These are phyloP conservation scores for Scolopax bukidnonensis DNA, from an alignment of 2,797 vertebrate genomes.

Conservation along the genomic window DNA sequence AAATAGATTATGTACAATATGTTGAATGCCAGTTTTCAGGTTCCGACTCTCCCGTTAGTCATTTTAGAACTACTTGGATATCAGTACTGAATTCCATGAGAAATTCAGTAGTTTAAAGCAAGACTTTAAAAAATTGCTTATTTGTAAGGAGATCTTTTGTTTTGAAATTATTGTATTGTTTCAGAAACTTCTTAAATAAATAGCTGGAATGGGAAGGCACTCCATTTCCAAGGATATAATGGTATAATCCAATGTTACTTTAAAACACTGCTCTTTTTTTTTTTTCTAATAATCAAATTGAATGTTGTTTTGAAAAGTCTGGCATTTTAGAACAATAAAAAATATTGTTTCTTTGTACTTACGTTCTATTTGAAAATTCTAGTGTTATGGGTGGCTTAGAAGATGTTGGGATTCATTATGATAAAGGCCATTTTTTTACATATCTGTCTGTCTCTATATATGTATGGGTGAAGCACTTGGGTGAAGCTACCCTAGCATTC, in stretches of 20 bases:
- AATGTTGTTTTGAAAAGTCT: not conserved
- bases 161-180: not conserved
- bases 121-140: not conserved
- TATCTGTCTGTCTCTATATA: not conserved
- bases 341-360: not conserved
- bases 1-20: not conserved
- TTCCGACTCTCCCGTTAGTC: not conserved
- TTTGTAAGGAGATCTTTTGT: not conserved
- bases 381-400: not conserved
- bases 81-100: not conserved
- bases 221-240: not conserved
- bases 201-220: not conserved
- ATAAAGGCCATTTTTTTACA: not conserved
- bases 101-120: not conserved
- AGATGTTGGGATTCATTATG: not conserved
- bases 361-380: not conserved
- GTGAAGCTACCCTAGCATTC: not conserved
- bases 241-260: not conserved
- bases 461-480: not conserved
- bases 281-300: not conserved
- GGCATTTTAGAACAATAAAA: not conserved
- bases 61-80: not conserved
- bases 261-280: not conserved
- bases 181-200: not conserved
- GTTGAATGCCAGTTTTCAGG: not conserved